These are phyloP conservation scores for Dicentrarchus labrax DNA, from an alignment of 2,113 vertebrate genomes.

Conservation along the genomic window DNA sequence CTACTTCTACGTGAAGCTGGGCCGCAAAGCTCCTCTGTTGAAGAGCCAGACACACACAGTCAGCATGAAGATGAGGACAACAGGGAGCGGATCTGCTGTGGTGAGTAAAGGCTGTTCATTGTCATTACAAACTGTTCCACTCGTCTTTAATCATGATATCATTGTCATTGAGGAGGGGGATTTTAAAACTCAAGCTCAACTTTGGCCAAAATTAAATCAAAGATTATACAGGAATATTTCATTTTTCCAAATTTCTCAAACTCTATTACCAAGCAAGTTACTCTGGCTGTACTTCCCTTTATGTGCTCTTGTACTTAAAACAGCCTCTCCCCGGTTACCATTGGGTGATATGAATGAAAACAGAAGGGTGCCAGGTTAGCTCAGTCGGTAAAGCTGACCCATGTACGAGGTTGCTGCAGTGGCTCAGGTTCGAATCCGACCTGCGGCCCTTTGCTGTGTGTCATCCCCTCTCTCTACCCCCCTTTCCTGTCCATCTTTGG, in stretches of 20 bases:
- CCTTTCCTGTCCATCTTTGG: too few relatives aligned
- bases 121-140: not conserved
- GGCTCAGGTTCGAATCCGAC: too few relatives aligned
- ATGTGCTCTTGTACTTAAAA: not conserved
- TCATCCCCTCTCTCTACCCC: too few relatives aligned
- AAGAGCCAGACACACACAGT: conserved; percentile 85
- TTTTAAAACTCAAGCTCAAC: not conserved
- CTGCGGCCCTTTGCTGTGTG: too few relatives aligned
- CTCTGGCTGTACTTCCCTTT: not conserved
- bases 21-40: conserved; percentile 90
- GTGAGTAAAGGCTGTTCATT: conserved; percentile 55
- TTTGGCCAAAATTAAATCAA: not conserved
- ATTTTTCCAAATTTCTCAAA: not conserved
- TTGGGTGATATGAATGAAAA: not conserved
- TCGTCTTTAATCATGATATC: not conserved
- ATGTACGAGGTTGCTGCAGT: too few relatives aligned
- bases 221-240: not conserved
- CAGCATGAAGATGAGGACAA: conserved; percentile 82
- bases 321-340: not conserved
- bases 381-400: too few relatives aligned
- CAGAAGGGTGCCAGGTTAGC: too few relatives aligned
- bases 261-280: not conserved
- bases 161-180: not conserved
- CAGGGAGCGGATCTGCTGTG: not conserved
- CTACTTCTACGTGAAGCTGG: conserved; percentile 93